These are phyloP conservation scores for Prunella strophiata DNA, from an alignment of 2,797 vertebrate genomes.

Conservation along the genomic window DNA sequence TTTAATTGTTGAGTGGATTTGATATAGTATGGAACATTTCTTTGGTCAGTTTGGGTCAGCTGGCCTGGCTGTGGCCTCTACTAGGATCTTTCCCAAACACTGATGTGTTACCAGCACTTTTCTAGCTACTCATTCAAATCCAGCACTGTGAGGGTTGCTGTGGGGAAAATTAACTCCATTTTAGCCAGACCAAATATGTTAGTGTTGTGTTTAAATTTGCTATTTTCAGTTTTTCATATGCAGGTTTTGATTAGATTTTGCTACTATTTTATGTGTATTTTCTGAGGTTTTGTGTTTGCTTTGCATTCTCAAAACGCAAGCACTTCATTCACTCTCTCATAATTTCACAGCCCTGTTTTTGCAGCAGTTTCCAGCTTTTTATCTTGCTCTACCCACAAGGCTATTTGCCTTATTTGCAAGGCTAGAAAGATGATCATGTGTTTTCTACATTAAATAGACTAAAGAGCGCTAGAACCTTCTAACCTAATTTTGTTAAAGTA, in stretches of 20 bases:
- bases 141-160: not conserved
- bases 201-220: not conserved
- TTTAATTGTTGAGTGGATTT: not conserved
- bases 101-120: not conserved
- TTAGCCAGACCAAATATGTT: not conserved
- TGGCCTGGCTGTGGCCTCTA: not conserved
- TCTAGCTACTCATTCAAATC: not conserved
- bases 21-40: not conserved
- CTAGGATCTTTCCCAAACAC: not conserved
- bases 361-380: not conserved
- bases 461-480: not conserved
- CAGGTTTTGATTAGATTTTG: not conserved
- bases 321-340: not conserved
- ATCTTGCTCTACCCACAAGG: not conserved
- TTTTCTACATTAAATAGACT: not conserved
- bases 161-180: not conserved
- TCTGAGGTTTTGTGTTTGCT: not conserved
- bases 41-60: not conserved
- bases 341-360: not conserved
- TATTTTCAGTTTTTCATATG: not conserved
- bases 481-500: not conserved
- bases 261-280: not conserved
- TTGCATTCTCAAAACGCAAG: not conserved
- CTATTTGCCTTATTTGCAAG: not conserved
- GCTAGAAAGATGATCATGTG: fast-evolving